Evolutionary conservation across 2,113 vertebrate species (phyloP), one percentile per base, ranked within the genome.

Genomic region (Numida meleagris): DNA sequence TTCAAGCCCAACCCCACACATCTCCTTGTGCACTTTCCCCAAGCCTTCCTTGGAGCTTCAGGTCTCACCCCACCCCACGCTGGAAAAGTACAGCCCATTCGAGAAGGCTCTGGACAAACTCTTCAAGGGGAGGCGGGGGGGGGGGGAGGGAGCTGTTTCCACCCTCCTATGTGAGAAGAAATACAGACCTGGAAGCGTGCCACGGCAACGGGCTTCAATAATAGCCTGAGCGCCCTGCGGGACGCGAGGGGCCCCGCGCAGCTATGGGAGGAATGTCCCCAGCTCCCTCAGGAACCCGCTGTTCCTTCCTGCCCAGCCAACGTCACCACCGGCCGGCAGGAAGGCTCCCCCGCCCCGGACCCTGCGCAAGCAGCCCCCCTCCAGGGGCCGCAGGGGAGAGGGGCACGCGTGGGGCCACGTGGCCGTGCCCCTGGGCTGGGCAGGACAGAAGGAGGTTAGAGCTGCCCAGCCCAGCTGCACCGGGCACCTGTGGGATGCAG

Each of bases 251-350:
- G 94, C 83, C 87, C 85, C 42, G 1, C 65, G 0, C 10, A 96
- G 94, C 92, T 96, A 97, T 97, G 97, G 89, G 29, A 95, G 94
- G 96, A 97, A 97, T 96, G 97, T 97, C 95, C 95, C 62, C 36
- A 18, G 57, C 38, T 76, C 84, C 94, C 95, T 92, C 94, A 96
- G 97, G 97, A 97, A 97, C 97, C 86, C 15, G 17, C 88, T 91
- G 96, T 97, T 97, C 96, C 95, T 97, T 97, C 96, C 96, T 97
- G 95, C 33, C 3, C 75, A 43, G 5, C 71, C 76, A 4, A 77
- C 96, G 93, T 97, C 97, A 97, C 65, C 0, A 29, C 2, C 20
- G 0, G 46, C 63, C 16, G 94, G 77, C 92, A 93, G 95, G 94
- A 45, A 70, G 87, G 87, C 80, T 90, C 61, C 59, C 8, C 61